phyloP scores from a whole-genome alignment of 2,797 vertebrate genomes.

The Sparus aurata region DNA sequence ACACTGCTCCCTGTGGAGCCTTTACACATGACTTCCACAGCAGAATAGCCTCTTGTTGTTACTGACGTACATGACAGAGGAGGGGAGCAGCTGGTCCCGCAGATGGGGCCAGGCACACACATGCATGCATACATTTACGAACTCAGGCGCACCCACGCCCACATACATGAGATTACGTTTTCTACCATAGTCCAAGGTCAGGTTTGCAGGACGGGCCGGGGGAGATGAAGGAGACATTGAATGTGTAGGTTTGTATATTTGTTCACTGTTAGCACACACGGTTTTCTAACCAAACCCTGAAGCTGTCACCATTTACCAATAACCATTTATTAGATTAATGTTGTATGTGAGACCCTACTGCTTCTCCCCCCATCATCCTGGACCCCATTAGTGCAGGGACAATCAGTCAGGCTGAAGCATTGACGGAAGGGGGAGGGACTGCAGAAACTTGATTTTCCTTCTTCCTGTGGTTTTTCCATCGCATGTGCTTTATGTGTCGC shows the following conservation, averaged over 20 bases:
- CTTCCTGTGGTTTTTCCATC: constrained; percentile 38
- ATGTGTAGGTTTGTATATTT: constrained; percentile 34
- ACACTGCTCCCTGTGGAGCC: constrained; percentile 40
- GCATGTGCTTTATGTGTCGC: constrained; percentile 8
- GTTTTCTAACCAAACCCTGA: not conserved
- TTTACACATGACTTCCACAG: constrained; percentile 48
- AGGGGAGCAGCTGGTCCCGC: constrained; percentile 63
- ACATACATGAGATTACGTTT: constrained; percentile 18
- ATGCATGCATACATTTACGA: constrained; percentile 8
- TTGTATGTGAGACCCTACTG: constrained; percentile 16
- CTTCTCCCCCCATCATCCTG: constrained; percentile 23
- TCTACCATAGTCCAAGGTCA: constrained; percentile 42
- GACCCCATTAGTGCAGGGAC: constrained; percentile 26
- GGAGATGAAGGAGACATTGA: not conserved
- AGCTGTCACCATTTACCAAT: constrained; percentile 12
- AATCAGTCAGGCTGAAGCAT: constrained; percentile 55
- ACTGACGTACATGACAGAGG: constrained; percentile 40
- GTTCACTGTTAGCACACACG: not conserved
- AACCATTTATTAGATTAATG: constrained; percentile 39
- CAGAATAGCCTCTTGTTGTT: constrained; percentile 58
- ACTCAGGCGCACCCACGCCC: constrained; percentile 16
- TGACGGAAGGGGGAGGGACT: constrained; percentile 44
- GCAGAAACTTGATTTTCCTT: constrained; percentile 34
- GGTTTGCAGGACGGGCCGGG: constrained; percentile 14
- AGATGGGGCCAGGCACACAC: constrained; percentile 41